Evolutionary conservation across 1,140 invertebrate genomes (phyloP).

Genomic region (Apis mellifera): Amel_HAv3.1 CM009931.2:22185501-22186000

Average conservation of each 20-base stretch:
- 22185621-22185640: not conserved
- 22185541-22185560: too few relatives aligned
- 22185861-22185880: not conserved
- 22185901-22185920: not conserved
- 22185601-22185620: not conserved
- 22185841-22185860: constrained; percentile 20
- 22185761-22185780: constrained; percentile 18
- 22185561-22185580: not conserved
- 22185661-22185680: not conserved
- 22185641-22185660: not conserved
- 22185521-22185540: too few relatives aligned
- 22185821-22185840: not conserved
- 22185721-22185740: not conserved
- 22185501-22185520: too few relatives aligned
- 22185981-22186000: not conserved
- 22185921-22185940: not conserved
- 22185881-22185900: constrained; percentile 25
- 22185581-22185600: too few relatives aligned
- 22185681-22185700: not conserved
- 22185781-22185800: constrained; percentile 10
- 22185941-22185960: constrained; percentile 9
- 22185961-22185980: not conserved
- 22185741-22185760: constrained; percentile 3
- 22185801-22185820: not conserved
- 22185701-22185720: not conserved